phyloP scores from a whole-genome alignment of 2,113 vertebrate species.

The Datnioides undecimradiatus region DNA sequence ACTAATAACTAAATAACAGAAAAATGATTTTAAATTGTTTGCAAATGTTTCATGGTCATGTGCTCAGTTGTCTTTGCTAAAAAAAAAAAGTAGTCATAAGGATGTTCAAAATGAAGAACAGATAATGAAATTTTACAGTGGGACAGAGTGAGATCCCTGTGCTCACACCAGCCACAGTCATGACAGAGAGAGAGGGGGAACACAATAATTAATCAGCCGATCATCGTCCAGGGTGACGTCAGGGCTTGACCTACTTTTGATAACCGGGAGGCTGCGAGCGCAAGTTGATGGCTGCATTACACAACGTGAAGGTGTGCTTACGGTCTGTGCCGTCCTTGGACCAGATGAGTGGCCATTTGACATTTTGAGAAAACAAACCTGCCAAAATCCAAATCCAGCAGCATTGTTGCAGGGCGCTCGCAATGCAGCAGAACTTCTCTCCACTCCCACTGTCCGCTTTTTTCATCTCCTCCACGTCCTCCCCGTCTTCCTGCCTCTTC shows the following conservation, averaged over 20 bases:
- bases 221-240: slow-evolving; percentile 58
- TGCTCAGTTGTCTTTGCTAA: background rate
- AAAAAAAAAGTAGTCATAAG: background rate
- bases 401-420: background rate
- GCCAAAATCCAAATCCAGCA: background rate
- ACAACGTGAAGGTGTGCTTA: slow-evolving; percentile 2
- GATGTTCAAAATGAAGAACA: background rate
- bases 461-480: slow-evolving; percentile 7
- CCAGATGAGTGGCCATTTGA: background rate
- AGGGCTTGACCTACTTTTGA: slow-evolving; percentile 60
- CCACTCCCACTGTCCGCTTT: background rate
- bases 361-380: background rate
- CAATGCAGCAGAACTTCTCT: slow-evolving; percentile 30
- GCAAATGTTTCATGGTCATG: background rate
- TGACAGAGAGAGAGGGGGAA: slow-evolving; percentile 4
- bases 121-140: background rate
- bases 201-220: slow-evolving; percentile 54
- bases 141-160: background rate
- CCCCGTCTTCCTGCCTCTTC: background rate
- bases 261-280: slow-evolving; percentile 6
- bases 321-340: background rate
- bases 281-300: background rate
- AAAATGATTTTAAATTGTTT: slow-evolving; percentile 5
- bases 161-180: background rate
- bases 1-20: background rate